Evolutionary conservation across 2,113 vertebrate species (phyloP), one percentile per base, ranked within the genome.

Genomic region (Tympanuchus pallidicinctus): DNA sequence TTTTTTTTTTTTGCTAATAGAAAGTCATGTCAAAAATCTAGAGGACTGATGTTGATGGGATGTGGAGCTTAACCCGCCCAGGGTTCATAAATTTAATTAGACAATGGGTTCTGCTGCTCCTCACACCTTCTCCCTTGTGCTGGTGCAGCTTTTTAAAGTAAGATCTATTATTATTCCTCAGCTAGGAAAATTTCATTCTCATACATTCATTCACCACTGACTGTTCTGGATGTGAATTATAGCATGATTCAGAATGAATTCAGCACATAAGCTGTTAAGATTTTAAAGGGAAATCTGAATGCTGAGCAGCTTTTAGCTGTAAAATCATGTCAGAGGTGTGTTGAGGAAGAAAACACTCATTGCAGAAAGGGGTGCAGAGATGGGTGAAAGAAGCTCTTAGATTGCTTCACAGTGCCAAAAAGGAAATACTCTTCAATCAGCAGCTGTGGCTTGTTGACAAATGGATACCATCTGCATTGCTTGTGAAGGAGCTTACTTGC

Each of bases 401-500:
- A 52, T 92, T 89, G 76, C 85, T 64, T 92, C 85, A 94, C 47
- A 4, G 0, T 59, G 71, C 59, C 42, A 77, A 32, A 88, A 77
- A 85, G 81, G 85, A 94, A 94, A 73, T 89, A 45, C 24, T 82
- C 36, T 40, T 86, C 17, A 67, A 20, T 69, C 28, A 59, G 70
- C 89, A 82, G 57, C 45, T 38, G 81, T 77, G 70, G 64, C 85
- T 42, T 34, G 22, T 63, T 77, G 85, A 59, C 75, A 81, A 38
- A 71, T 66, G 52, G 16, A 65, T 40, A 67, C 81, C 75, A 85
- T 94, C 80, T 94, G 80, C 59, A 50, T 34, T 10, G 20, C 59
- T 88, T 43, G 8, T 16, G 75, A 57, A 88, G 64, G 36, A 56
- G 47, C 36, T 81, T 42, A 14, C 66, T 63, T 77, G 70, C 65